Base-by-base conservation (phyloP, 2,888 invertebrate species). In the Ophion obscuratus region DNA sequence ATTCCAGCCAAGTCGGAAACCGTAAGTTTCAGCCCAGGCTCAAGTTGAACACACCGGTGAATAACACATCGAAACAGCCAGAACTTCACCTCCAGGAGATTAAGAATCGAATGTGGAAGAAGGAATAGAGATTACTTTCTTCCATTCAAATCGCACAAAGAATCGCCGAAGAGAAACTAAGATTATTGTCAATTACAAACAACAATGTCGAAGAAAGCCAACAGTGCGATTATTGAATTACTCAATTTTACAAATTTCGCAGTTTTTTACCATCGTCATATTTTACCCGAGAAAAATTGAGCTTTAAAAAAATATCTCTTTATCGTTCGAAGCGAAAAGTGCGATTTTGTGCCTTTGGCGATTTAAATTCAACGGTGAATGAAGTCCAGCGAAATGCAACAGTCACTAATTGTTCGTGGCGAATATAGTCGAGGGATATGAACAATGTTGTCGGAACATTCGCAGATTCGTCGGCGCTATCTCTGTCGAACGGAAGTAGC, bases 1-100 rank as follows among this genome's bases (percentile, higher is more conserved):
- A 74, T 86, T 92, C 91, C 40, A 92, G 91, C 89, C 88, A 89
- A 81, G 88, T 90, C 68, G 89, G 90, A 76, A 90, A 90, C 70
- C 88, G 94, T 93, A 89, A 88, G 92, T 68, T 67, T 31, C 3
- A 27, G n/a, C 20, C 6, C 27, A 24, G 14, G 20, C 10, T 2
- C 20, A 17, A 62, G 14, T n/a, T 27, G 0, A 14, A 44, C 6
- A 62, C 7, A 62, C 40, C 9, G 14, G 14, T 24, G 44, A 44
- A 6, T 0, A 61, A 40, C 24, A 59, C 53, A 67, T 24, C 20
- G 14, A 68, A 24, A 24, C 6, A 44, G 20, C 47, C 5, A 5
- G 20, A 44, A 5, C 17, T 14, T 40, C 1, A 53, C 14, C 17
- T 53, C 17, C 53, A 53, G 14, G 14, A 53, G 14, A 53, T 14